Conservation (phyloP, 2,888 invertebrate genomes). For the Drosophila birchii region DNA sequence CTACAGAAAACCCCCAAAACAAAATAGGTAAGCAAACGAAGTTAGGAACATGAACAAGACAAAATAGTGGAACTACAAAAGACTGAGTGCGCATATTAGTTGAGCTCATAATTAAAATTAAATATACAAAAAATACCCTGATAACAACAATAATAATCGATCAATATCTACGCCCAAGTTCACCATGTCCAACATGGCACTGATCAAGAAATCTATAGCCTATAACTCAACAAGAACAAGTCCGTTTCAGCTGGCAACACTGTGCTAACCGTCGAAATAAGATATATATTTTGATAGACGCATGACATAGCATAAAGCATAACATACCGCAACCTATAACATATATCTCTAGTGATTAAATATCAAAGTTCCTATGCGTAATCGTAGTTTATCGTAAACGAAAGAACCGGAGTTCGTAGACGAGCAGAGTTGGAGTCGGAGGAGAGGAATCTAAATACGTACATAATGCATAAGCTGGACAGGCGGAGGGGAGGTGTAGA, state of each 20-base stretch:
- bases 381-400: slow-evolving; percentile 71
- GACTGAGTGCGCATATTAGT: slow-evolving; percentile 83
- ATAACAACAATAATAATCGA: slow-evolving; percentile 34
- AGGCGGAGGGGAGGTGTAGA: slow-evolving; percentile 21
- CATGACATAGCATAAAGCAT: slow-evolving; percentile 45
- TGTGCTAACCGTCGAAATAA: slow-evolving; percentile 51
- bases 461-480: slow-evolving; percentile 73
- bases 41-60: slow-evolving; percentile 66
- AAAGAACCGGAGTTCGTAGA: slow-evolving; percentile 31
- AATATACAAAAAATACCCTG: slow-evolving; percentile 31
- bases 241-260: slow-evolving; percentile 80
- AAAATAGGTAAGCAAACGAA: slow-evolving; percentile 29
- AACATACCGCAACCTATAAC: slow-evolving; percentile 56
- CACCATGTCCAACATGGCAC: slow-evolving; percentile 44
- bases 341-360: slow-evolving; percentile 82
- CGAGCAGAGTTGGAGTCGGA: slow-evolving; percentile 46
- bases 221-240: slow-evolving; percentile 66
- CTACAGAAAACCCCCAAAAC: slow-evolving; percentile 23
- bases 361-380: slow-evolving; percentile 83
- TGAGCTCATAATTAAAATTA: slow-evolving; percentile 79
- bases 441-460: slow-evolving; percentile 73
- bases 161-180: slow-evolving; percentile 31
- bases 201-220: slow-evolving; percentile 23
- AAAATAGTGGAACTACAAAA: slow-evolving; percentile 82
- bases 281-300: slow-evolving; percentile 69